Evolutionary conservation across 2,797 vertebrate species (phyloP), one percentile per base, ranked within the genome.

Genomic region (Lagocephalus sceleratus): DNA sequence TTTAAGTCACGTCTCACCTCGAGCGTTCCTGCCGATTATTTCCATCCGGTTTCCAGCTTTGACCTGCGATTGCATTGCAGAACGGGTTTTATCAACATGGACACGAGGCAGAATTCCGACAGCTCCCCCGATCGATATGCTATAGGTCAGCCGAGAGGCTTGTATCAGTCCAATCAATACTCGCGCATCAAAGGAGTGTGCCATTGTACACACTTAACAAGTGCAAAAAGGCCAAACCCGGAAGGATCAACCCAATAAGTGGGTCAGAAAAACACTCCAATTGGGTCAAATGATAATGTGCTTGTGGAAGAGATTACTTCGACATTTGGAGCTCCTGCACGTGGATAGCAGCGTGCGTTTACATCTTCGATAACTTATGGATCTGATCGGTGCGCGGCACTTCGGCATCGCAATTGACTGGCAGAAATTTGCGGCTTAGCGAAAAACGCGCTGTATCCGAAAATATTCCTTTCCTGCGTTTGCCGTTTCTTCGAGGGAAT

Each of bases 81-180:
- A 84, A 78, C 68, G 8, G 67, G 68, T 84, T 83, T 79, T 78
- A 74, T 76, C 81, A 79, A 71, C 56, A 77, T 66, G 67, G 68
- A 72, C 63, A 73, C 1, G 44, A 71, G 47, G 67, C 60, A 57
- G 63, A 80, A 62, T 38, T 66, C 63, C 79, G 79, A 76, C 76
- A 74, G 75, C 64, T 65, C 60, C 56, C 72, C 61, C 8, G 2
- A 78, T 92, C 85, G 70, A 85, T 85, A 74, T 85, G 84, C 77
- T 75, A 85, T 85, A 85, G 87, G 88, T 89, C 87, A 90, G 71
- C 73, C 39, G 57, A 76, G 76, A 87, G 69, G 74, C 82, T 86
- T 84, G 85, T 89, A 87, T 85, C 73, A 60, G 83, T 79, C 50
- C 64, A 81, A 89, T 90, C 87, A n/a, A 88, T 90, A 80, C 66